Conservation (phyloP, 2,113 vertebrate species). For the Nothoprocta pentlandii region DNA sequence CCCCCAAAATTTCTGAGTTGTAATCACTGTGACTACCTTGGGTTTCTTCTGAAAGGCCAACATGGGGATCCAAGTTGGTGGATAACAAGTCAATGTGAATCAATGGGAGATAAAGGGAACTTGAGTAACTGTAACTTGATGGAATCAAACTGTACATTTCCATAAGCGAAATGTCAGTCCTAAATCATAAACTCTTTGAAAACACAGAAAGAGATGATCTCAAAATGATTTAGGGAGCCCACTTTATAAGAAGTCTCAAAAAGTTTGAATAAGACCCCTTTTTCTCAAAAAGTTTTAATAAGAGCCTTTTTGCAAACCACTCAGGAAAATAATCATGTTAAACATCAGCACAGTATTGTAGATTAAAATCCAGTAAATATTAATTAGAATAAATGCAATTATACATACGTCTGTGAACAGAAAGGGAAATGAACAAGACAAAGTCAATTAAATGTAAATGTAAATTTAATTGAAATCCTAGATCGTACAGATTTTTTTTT, state of each 20-base stretch:
- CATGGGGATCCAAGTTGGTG: rapidly evolving
- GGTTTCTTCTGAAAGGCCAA: neutral
- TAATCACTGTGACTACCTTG: neutral
- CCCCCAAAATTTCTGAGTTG: neutral
- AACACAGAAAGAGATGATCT: neutral
- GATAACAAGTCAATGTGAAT: neutral
- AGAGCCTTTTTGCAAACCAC: neutral
- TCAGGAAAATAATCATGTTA: neutral
- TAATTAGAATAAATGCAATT: conserved; percentile 67
- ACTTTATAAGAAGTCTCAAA: neutral
- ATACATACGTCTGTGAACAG: conserved; percentile 50
- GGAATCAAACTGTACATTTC: neutral
- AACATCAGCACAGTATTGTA: neutral
- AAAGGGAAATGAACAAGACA: conserved; percentile 60
- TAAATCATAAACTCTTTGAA: neutral
- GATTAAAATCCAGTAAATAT: conserved; percentile 68
- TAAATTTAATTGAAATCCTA: conserved; percentile 66
- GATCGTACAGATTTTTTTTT: conserved; percentile 51
- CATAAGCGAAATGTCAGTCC: neutral
- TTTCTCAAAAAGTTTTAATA: neutral
- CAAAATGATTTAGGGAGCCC: neutral
- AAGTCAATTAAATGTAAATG: conserved; percentile 69
- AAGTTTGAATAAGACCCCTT: neutral
- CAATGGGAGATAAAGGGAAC: rapidly evolving
- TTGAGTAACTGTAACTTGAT: neutral